Evolutionary conservation across 2,888 invertebrate species (phyloP).

Genomic region (Ypsolopha sequella): DNA sequence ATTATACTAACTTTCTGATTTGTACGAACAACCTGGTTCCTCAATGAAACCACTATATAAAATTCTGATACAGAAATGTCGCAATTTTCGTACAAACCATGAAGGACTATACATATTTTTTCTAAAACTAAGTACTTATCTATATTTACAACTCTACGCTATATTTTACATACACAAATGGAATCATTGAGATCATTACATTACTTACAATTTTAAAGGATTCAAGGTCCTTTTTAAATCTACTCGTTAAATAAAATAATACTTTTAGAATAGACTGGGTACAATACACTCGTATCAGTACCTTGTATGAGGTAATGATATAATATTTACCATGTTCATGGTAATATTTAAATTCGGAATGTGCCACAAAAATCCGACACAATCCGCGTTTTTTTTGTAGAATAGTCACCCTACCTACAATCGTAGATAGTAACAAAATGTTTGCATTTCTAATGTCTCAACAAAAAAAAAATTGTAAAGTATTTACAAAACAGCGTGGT

Average conservation of each 20-base stretch:
- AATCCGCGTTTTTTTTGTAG: constrained; percentile 16
- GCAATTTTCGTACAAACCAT: constrained; percentile 26
- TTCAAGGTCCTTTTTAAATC: constrained; percentile 38
- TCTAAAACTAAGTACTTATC: constrained; percentile 27
- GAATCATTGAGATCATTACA: constrained; percentile 69
- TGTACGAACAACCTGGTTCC: constrained; percentile 17
- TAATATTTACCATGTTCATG: constrained; percentile 16
- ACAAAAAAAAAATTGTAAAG: neutral
- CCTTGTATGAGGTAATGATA: constrained; percentile 47
- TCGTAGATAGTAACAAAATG: no score
- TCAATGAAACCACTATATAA: neutral
- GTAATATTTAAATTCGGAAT: constrained; percentile 9
- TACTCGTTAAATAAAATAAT: constrained; percentile 54
- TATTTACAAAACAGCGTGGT: neutral
- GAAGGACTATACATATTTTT: constrained; percentile 24
- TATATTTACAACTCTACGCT: constrained; percentile 56
- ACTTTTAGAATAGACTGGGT: constrained; percentile 60
- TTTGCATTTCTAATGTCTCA: neutral
- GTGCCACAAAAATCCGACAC: constrained; percentile 6
- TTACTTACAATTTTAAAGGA: constrained; percentile 46
- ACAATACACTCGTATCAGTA: constrained; percentile 33
- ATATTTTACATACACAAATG: constrained; percentile 63
- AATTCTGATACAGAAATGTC: constrained; percentile 8
- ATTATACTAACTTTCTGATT: constrained; percentile 18
- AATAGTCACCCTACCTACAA: constrained; percentile 16